Conservation (phyloP, 2,888 invertebrate genomes). For the Linyphia triangularis region DNA sequence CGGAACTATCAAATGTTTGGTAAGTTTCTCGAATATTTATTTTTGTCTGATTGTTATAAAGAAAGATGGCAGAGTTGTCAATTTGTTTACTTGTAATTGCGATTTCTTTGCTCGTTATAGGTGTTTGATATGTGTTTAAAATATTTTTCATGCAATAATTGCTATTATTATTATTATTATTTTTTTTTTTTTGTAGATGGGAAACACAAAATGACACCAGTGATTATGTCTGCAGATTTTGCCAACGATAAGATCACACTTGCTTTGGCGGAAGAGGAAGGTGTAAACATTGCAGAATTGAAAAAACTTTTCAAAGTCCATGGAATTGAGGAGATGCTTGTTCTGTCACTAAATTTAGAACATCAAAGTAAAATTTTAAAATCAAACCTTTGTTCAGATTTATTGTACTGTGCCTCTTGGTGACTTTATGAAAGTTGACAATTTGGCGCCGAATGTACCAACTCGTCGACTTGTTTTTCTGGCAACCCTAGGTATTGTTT, state of each 20-base stretch:
- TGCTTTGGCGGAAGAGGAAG: not conserved
- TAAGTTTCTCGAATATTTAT: too few species aligned
- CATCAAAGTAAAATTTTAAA: constrained; percentile 25
- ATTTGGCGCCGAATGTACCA: too few species aligned
- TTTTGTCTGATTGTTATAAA: too few species aligned
- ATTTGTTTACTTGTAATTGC: not conserved
- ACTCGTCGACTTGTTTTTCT: too few species aligned
- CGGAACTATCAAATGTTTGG: too few species aligned
- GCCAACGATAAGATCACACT: constrained; percentile 27
- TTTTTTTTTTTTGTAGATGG: constrained; percentile 35
- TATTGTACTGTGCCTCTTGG: too few species aligned
- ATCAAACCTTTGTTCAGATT: too few species aligned
- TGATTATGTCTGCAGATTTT: constrained; percentile 19
- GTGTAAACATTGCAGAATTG: constrained; percentile 25
- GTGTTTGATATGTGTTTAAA: too few species aligned
- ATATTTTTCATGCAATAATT: too few species aligned
- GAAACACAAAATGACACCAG: not conserved
- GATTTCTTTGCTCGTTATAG: not conserved
- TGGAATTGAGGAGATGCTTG: constrained; percentile 18
- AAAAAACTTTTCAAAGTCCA: constrained; percentile 8
- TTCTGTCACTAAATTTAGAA: constrained; percentile 31
- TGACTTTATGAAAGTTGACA: too few species aligned
- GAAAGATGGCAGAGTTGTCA: not conserved
- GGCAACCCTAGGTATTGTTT: too few species aligned
- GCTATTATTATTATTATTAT: not conserved